Conservation (phyloP, 2,797 vertebrate genomes). For the Rallus crepitans region DNA sequence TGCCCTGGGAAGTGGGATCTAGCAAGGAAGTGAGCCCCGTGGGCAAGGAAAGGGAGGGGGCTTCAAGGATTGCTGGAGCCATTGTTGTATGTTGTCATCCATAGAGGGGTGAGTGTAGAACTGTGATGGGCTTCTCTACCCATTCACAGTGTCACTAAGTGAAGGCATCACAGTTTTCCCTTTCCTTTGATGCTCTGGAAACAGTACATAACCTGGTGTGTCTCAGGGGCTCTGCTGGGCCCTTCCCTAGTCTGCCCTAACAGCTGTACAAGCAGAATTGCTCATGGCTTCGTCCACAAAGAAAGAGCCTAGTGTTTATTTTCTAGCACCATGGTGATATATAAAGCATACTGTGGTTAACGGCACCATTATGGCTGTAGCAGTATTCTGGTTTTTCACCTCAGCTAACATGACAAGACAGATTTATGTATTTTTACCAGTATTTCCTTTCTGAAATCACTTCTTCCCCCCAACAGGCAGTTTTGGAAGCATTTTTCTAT, state of each 20-base stretch:
- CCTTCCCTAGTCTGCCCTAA: neutral
- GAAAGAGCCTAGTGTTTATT: neutral
- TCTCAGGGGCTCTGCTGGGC: neutral
- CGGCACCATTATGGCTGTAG: neutral
- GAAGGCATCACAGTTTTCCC: neutral
- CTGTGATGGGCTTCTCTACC: neutral
- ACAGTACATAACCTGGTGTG: accelerated
- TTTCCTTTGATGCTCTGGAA: neutral
- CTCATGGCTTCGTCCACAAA: neutral
- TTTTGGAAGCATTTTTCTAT: neutral
- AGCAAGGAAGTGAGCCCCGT: neutral
- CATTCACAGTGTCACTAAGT: neutral
- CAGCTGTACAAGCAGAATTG: neutral
- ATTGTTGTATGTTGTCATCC: neutral
- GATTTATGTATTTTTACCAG: neutral
- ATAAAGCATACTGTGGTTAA: neutral
- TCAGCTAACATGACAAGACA: neutral
- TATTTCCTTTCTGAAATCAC: neutral
- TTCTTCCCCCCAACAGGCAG: neutral
- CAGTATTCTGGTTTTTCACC: neutral
- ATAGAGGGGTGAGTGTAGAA: neutral
- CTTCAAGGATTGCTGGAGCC: neutral
- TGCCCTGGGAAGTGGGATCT: neutral
- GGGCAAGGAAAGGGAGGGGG: neutral
- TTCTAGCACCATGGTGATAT: neutral